A percentile compares a stretch with the other conserved stretches of the same genome.
phyloP scores from a whole-genome alignment of 2,113 vertebrate species.

The Shinisaurus crocodilurus region DNA sequence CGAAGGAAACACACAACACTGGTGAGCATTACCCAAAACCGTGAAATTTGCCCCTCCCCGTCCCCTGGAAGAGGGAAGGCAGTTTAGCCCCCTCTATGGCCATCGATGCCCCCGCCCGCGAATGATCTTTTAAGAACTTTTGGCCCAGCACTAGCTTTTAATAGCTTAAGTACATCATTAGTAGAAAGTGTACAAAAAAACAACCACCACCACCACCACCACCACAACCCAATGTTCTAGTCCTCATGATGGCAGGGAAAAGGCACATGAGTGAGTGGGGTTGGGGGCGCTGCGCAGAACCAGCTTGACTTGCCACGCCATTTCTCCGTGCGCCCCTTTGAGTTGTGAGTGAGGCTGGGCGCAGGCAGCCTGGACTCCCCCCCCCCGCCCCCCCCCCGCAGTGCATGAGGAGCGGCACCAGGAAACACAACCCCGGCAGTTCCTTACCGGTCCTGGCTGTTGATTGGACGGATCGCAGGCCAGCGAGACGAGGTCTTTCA shows the following conservation, averaged over 20 bases:
- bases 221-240: background rate
- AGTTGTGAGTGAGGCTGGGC: background rate
- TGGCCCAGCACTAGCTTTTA: background rate
- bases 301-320: background rate
- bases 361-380: background rate
- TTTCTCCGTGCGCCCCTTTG: background rate
- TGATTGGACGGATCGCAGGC: constrained; percentile 95
- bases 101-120: background rate
- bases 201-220: too few relatives aligned
- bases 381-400: background rate
- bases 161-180: background rate
- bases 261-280: background rate
- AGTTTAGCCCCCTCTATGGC: background rate
- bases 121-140: background rate
- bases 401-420: too few relatives aligned
- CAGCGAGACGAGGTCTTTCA: constrained; percentile 96
- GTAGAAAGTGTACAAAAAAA: background rate
- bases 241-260: background rate
- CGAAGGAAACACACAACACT: too few relatives aligned
- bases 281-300: background rate
- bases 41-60: too few relatives aligned
- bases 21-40: too few relatives aligned
- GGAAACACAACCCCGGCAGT: background rate
- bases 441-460: constrained; percentile 91
- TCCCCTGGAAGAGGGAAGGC: too few relatives aligned